Evolutionary conservation across 2,888 invertebrate genomes (phyloP).

Genomic region (Helleia helle): DNA sequence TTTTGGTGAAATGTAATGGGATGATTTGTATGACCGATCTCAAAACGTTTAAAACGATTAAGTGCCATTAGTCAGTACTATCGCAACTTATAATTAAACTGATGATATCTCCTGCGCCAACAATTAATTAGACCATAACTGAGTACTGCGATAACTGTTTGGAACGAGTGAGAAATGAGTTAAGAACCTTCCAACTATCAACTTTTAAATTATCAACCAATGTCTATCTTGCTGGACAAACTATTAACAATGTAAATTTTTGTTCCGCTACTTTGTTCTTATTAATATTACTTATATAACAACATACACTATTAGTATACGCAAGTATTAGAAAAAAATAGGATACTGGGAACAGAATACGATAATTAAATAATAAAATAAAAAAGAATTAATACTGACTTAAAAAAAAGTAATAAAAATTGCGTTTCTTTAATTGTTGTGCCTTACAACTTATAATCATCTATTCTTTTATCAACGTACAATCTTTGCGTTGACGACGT

Average conservation of each 20-base stretch:
- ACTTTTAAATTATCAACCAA: constrained; percentile 4
- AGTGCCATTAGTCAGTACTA: constrained; percentile 7
- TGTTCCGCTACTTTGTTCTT: neutral
- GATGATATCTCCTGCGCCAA: constrained; percentile 37
- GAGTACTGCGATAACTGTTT: constrained; percentile 37
- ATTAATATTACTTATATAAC: neutral
- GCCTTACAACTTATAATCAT: no score
- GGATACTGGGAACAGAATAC: no score
- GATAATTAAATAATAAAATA: no score
- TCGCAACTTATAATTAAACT: constrained; percentile 49
- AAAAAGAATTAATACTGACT: no score
- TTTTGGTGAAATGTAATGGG: neutral
- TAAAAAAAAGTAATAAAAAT: no score
- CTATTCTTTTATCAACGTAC: no score
- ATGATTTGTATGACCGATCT: constrained; percentile 3
- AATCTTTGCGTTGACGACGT: no score
- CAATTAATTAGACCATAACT: constrained; percentile 53
- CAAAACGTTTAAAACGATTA: neutral
- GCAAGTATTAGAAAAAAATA: no score
- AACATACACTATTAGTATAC: no score
- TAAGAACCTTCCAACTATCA: constrained; percentile 14
- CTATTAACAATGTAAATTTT: no score
- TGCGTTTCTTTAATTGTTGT: no score
- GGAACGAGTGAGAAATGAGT: constrained; percentile 40
- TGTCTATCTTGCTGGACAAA: neutral